Percentiles rank a stretch among this genome's conserved stretches.
Conservation (phyloP, 2,888 invertebrate species). For the Aphidius colemani region DNA sequence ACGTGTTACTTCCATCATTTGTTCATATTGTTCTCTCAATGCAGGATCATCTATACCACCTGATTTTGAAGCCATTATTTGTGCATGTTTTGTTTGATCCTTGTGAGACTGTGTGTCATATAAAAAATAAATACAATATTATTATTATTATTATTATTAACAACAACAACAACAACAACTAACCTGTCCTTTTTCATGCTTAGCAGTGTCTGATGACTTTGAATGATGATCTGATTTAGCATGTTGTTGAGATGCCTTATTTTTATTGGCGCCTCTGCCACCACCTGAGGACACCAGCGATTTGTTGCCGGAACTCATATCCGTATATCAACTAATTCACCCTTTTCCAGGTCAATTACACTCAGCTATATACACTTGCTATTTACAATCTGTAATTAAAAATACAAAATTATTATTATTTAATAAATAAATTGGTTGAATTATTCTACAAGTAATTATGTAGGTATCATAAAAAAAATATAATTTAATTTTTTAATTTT, state of each 20-base stretch:
- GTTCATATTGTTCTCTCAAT: conserved; percentile 73
- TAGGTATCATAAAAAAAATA: too few species aligned
- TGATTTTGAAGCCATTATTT: conserved; percentile 76
- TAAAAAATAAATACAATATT: too few species aligned
- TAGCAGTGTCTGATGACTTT: conserved; percentile 53
- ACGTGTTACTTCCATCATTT: conserved; percentile 89
- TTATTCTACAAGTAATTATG: too few species aligned
- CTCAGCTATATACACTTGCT: conserved; percentile 76
- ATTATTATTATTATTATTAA: too few species aligned
- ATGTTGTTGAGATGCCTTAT: conserved; percentile 55
- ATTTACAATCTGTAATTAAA: conserved; percentile 74
- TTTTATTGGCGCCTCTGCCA: conserved; percentile 52
- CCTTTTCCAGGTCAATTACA: conserved; percentile 62
- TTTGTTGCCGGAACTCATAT: conserved; percentile 58
- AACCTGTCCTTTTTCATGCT: conserved; percentile 57
- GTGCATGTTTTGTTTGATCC: conserved; percentile 84
- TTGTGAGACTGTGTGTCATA: conserved; percentile 67
- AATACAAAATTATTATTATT: conserved; percentile 12
- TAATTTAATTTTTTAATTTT: too few species aligned
- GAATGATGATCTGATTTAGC: conserved; percentile 55
- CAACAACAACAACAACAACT: conserved; percentile 17
- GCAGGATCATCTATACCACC: conserved; percentile 67
- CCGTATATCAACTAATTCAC: conserved; percentile 42
- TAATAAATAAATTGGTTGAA: not conserved
- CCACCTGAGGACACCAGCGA: conserved; percentile 53